phyloP scores from a whole-genome alignment of 2,113 vertebrate species.

The Hemicordylus capensis region DNA sequence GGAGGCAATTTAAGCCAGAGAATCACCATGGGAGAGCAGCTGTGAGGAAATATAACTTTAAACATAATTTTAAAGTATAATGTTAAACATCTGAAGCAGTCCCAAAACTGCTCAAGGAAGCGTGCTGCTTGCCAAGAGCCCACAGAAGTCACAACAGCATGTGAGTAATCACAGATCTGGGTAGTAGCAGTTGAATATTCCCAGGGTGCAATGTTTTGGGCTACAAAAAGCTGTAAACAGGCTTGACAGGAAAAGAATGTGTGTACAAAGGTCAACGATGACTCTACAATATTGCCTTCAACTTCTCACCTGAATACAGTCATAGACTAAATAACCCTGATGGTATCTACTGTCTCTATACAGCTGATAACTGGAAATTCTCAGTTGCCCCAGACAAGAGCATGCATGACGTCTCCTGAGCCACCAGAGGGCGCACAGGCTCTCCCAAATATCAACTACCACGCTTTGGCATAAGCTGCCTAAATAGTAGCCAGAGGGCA shows the following conservation, averaged over 20 bases:
- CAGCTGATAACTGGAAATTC: not conserved
- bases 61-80: not conserved
- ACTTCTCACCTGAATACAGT: not conserved
- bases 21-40: too few species aligned
- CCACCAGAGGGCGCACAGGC: slow-evolving; percentile 8
- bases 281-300: not conserved
- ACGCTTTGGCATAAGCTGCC: not conserved
- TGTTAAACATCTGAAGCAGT: not conserved
- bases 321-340: not conserved
- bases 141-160: not conserved
- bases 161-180: not conserved
- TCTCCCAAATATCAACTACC: not conserved
- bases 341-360: not conserved
- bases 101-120: not conserved
- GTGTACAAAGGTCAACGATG: not conserved
- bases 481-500: not conserved
- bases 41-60: not conserved
- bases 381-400: not conserved
- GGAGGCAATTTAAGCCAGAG: too few species aligned
- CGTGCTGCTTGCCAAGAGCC: not conserved
- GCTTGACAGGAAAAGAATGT: not conserved
- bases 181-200: not conserved
- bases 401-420: not conserved
- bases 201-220: not conserved
- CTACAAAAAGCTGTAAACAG: not conserved